These are phyloP conservation scores for Lepeophtheirus salmonis DNA, from an alignment of 1,140 invertebrate genomes.

Conservation along the genomic window DNA sequence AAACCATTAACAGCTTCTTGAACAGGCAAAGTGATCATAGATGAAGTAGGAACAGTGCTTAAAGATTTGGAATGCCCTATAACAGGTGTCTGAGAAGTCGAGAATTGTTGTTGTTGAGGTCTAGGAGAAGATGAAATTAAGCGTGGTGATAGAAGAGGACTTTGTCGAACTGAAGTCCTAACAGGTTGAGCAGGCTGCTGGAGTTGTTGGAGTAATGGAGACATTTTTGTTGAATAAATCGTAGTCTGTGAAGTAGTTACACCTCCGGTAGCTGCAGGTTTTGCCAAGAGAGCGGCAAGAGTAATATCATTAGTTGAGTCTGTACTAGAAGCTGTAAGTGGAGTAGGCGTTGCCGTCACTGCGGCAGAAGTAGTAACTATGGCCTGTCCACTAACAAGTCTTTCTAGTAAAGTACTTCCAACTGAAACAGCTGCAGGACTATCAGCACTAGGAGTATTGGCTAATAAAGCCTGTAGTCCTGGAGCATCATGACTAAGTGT, in stretches of 20 bases:
- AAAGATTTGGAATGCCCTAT: background rate
- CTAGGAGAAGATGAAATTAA: background rate
- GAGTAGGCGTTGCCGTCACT: background rate
- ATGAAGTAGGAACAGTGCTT: background rate
- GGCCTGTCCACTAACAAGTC: constrained; percentile 1
- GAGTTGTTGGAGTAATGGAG: constrained; percentile 15
- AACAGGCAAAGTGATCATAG: background rate
- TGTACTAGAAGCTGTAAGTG: background rate
- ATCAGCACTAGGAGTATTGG: constrained; percentile 6
- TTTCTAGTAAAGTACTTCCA: background rate
- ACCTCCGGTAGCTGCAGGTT: constrained; percentile 2
- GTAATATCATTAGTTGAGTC: constrained; percentile 11
- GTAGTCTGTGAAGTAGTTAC: background rate
- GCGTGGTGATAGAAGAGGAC: background rate
- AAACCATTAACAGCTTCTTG: too few species aligned
- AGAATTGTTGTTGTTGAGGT: background rate
- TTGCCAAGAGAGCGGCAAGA: constrained; percentile 6
- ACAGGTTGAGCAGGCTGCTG: constrained; percentile 7
- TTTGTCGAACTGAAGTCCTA: background rate
- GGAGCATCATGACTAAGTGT: constrained; percentile 1
- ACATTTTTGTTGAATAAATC: constrained; percentile 1
- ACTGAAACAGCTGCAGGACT: background rate
- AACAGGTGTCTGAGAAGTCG: background rate
- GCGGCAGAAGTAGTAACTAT: background rate
- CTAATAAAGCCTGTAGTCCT: background rate